Conservation (phyloP, 2,888 invertebrate genomes). For the Zonitis immaculata region DNA sequence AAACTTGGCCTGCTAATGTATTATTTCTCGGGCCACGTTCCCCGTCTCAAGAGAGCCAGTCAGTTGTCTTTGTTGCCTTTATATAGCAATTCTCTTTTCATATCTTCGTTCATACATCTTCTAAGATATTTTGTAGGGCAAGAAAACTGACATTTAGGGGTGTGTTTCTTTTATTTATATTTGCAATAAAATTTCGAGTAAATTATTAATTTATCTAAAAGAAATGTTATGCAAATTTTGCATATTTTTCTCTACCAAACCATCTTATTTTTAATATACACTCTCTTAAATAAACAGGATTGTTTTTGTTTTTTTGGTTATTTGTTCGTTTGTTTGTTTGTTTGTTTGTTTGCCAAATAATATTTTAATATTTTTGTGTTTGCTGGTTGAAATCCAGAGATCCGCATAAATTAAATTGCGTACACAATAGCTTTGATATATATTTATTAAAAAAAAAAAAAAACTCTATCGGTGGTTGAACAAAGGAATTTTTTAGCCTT, state of each 20-base stretch:
- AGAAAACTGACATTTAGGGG: slow-evolving; percentile 41
- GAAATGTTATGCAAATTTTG: slow-evolving; percentile 11
- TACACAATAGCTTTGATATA: slow-evolving; percentile 14
- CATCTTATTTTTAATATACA: no score
- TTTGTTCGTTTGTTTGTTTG: no score
- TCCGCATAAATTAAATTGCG: slow-evolving; percentile 18
- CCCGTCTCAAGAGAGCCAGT: slow-evolving; percentile 34
- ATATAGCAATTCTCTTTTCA: slow-evolving; percentile 47
- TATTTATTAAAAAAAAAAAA: slow-evolving; percentile 1
- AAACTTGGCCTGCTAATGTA: slow-evolving; percentile 30
- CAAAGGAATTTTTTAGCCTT: slow-evolving; percentile 16
- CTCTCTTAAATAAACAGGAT: no score
- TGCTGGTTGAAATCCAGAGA: slow-evolving; percentile 5
- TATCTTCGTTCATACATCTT: slow-evolving; percentile 46
- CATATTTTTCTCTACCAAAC: no score
- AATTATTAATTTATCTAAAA: slow-evolving; percentile 38
- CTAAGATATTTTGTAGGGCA: slow-evolving; percentile 41
- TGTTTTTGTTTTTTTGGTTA: no score
- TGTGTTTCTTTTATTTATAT: slow-evolving; percentile 42
- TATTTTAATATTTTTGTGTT: slow-evolving; percentile 6
- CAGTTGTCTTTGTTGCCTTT: slow-evolving; percentile 44
- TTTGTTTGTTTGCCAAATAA: no score
- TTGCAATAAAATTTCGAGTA: slow-evolving; percentile 38
- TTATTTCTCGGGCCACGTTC: slow-evolving; percentile 40
- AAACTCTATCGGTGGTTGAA: slow-evolving; percentile 5